A percentile compares a stretch with the other conserved stretches of the same genome.
Evolutionary conservation across 2,888 invertebrate species (phyloP).

Genomic region (Macrosiphum euphorbiae): DNA sequence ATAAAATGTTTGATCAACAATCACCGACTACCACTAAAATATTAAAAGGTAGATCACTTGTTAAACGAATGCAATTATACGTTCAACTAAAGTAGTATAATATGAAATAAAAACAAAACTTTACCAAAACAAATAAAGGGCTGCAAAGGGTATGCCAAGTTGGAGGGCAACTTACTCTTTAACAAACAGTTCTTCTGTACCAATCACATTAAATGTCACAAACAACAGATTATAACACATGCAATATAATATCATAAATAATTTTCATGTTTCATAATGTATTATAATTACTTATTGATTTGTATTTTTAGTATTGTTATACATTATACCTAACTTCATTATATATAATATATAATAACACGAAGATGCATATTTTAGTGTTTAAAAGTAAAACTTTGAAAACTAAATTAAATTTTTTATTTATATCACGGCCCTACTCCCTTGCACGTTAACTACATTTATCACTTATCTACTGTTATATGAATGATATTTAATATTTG

Average conservation of each 20-base stretch:
- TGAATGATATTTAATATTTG: neutral
- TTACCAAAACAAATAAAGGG: neutral
- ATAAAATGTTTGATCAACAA: neutral
- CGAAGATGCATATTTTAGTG: neutral
- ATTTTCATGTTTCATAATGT: neutral
- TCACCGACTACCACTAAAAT: neutral
- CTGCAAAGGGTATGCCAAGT: neutral
- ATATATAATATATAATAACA: neutral
- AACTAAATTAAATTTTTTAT: neutral
- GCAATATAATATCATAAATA: neutral
- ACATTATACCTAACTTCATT: neutral
- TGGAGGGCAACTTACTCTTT: neutral
- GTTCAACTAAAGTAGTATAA: neutral
- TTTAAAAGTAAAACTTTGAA: neutral
- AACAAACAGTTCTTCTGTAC: neutral
- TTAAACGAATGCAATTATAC: neutral
- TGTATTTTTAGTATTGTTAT: neutral
- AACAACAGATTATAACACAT: neutral
- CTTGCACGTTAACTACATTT: neutral
- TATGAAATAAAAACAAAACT: neutral
- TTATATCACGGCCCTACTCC: neutral
- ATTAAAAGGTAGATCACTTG: neutral
- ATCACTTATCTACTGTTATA: neutral
- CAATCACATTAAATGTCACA: neutral
- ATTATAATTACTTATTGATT: neutral